Evolutionary conservation across 2,113 vertebrate species (phyloP).

Genomic region (Syrrhaptes paradoxus): DNA sequence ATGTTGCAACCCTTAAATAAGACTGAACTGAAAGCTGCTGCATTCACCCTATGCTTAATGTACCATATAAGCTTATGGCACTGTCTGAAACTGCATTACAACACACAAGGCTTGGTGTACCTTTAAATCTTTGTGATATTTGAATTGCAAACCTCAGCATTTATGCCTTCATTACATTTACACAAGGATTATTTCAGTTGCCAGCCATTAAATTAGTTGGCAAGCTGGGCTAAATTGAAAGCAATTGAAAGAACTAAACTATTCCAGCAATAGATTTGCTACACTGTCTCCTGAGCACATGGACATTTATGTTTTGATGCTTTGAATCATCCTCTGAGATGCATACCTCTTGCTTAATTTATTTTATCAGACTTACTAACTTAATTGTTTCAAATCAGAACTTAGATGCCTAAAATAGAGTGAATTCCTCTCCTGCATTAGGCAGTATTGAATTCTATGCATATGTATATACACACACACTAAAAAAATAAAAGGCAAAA

Average conservation of each 20-base stretch:
- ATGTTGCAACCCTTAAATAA: background rate
- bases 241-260: background rate
- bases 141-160: background rate
- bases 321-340: background rate
- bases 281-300: background rate
- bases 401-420: background rate
- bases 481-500: background rate
- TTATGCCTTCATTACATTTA: background rate
- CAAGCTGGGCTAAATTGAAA: background rate
- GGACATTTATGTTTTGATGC: background rate
- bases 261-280: background rate
- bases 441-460: background rate
- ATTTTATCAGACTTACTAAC: background rate
- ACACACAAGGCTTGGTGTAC: background rate
- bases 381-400: background rate
- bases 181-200: background rate
- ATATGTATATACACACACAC: background rate
- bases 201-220: background rate
- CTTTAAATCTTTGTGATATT: background rate
- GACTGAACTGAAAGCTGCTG: background rate
- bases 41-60: background rate
- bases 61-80: background rate
- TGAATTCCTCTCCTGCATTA: background rate
- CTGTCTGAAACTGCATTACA: background rate
- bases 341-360: background rate